Evolutionary conservation across 2,888 invertebrate genomes (phyloP), one percentile per base, ranked within the genome.

Genomic region (Ornithoptera alexandrae): DNA sequence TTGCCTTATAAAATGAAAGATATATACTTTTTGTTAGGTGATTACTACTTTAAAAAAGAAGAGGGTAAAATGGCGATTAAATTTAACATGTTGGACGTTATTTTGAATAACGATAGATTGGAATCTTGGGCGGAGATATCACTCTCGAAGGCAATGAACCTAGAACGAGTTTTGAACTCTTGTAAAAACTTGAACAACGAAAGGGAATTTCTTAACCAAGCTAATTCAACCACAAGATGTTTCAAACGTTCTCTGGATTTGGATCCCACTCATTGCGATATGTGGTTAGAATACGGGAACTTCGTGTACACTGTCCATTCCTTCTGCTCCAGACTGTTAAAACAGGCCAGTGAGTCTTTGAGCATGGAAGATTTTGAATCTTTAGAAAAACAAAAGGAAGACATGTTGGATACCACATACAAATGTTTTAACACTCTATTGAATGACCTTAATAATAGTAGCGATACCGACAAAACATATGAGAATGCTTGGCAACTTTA

Each of bases 91-190:
- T 90, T 96, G 77, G 98, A 99, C 87, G 91, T 98, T 36, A 95
- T 97, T 73, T 93, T 97, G 46, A 96, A 96, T 85, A 96, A 95
- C 1, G 90, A 93, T 67, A 93, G 98, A 65, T 94, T 98, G 71
- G 97, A 98, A 88, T 97, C 98, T 0, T 98, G 98, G 98, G 98
- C 98, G 1, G 96, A 97, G 67, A 94, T 98, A 83, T 97, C 98
- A 0, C 92, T 98, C 72, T 95, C 96, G 0, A 95, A 95, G 80
- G 95, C 94, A 5, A 94, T 96, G 70, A 94, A 95, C 79, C 93
- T 98, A 68, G 97, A 97, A 79, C 95, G 95, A 58, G 95, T 95
- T 83, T 88, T 98, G 3, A 97, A 96, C 83, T 96, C 96, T 61
- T 95, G 95, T 75, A 94, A 94, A 72, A 93, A 94, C 84, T 79